Evolutionary conservation across 2,113 vertebrate species (phyloP), one percentile per base, ranked within the genome.

Genomic region (Cyanoramphus novaezelandiae): DNA sequence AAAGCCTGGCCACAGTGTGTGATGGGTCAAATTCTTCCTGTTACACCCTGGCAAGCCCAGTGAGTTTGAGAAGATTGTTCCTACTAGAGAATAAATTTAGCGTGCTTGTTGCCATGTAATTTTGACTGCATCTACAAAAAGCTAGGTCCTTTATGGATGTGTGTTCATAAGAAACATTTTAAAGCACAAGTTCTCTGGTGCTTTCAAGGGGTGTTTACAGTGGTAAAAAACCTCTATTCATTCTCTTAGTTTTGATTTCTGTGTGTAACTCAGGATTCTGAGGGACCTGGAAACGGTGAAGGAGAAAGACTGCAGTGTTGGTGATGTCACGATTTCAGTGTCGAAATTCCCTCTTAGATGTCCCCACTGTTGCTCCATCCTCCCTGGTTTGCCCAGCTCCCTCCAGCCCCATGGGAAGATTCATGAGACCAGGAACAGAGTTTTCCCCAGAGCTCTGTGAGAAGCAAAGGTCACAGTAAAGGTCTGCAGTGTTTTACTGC

Each of bases 111-210:
- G 39, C 44, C 28, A 9, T 52, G 10, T 72, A 60, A 29, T 57
- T 92, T 96, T 94, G 64, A 70, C 64, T 88, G 10, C 85, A n/a
- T 52, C 44, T 94, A 2, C 94, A 75, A 86, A 72, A 92, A 96
- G 43, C 71, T 65, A 74, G 20, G 20, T 90, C 33, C 53, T 94
- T 7, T 76, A 23, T 68, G 86, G 41, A 18, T n/a, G 35, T 57
- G 53, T 28, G 20, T 94, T 87, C 46, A 20, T 50, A 82, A 63
- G 59, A 86, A 92, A 72, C 2, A 2, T 20, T 33, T 89, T 88
- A 68, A 43, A 83, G 79, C 47, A 53, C 41, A 82, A 76, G 59
- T 41, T 52, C 76, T 67, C 68, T 82, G 75, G 77, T 79, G 37
- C 37, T 83, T 70, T 83, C 57, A 59, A 86, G 72, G 37, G 24